A percentile compares a stretch with the other conserved stretches of the same genome.
phyloP scores from a whole-genome alignment of 2,888 invertebrate genomes.

The Cephus nigrinus region DNA sequence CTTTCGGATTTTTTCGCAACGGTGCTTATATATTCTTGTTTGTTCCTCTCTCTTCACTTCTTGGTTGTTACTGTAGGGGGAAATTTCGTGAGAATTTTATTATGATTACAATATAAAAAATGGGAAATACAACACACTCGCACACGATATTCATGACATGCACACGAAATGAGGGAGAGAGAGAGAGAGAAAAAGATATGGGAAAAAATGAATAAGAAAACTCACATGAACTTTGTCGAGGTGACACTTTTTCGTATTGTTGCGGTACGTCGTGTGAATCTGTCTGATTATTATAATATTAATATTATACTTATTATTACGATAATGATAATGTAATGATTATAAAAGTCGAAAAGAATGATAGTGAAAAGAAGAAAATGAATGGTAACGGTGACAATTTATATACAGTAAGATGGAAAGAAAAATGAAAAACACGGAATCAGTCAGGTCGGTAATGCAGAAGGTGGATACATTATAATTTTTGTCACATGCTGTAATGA shows the following conservation, averaged over 20 bases:
- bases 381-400: conserved; percentile 2
- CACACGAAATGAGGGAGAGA: neutral
- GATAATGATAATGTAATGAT: conserved; percentile 61
- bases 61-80: neutral
- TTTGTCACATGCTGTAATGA: conserved; percentile 62
- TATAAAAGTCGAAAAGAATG: conserved; percentile 49
- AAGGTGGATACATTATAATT: conserved; percentile 52
- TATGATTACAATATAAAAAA: conserved; percentile 39
- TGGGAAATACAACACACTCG: conserved; percentile 33
- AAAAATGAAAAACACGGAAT: neutral
- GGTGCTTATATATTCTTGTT: neutral
- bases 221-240: conserved; percentile 21
- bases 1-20: neutral
- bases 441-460: conserved; percentile 44
- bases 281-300: conserved; percentile 61
- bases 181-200: conserved; percentile 18
- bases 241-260: conserved; percentile 53
- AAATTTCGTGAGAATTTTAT: conserved; percentile 33
- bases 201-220: conserved; percentile 27
- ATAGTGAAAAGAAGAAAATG: neutral
- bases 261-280: conserved; percentile 57
- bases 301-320: conserved; percentile 62
- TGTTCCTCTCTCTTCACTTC: neutral
- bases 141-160: neutral
- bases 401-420: neutral